Conservation (phyloP, 2,888 invertebrate genomes). For the Isoperla grammatica region DNA sequence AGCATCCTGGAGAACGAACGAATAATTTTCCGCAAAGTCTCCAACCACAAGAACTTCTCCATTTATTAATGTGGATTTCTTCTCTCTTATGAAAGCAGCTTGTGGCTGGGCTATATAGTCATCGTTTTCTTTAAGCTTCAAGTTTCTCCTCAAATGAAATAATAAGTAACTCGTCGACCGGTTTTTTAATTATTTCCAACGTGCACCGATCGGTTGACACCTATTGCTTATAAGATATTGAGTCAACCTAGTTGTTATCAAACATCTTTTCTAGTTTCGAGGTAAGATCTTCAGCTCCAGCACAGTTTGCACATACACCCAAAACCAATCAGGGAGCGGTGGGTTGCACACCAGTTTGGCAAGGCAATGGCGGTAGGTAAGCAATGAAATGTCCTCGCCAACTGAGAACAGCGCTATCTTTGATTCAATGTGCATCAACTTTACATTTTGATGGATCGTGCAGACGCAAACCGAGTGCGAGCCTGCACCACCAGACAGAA, state of each 20-base stretch:
- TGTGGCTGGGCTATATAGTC: not conserved
- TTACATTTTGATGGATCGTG: constrained; percentile 3
- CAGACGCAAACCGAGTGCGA: not conserved
- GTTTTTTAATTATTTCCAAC: constrained; percentile 6
- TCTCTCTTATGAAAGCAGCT: not conserved
- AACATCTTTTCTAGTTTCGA: not conserved
- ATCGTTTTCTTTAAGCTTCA: not conserved
- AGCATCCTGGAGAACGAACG: constrained; percentile 29
- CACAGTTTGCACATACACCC: not conserved
- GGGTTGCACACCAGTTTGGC: not conserved
- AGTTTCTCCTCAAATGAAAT: not conserved
- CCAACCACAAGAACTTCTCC: not conserved
- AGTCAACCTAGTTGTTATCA: too few relatives aligned
- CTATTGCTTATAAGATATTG: not conserved
- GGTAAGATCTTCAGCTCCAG: not conserved
- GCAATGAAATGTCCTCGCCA: not conserved
- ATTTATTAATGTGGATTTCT: not conserved
- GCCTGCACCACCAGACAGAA: constrained; percentile 6
- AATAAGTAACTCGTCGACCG: not conserved
- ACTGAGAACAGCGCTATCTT: not conserved
- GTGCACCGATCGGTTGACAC: not conserved
- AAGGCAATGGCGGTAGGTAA: not conserved
- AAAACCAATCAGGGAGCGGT: not conserved
- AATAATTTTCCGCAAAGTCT: constrained; percentile 32
- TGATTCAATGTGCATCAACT: not conserved